Percentiles rank a stretch among this genome's conserved stretches.
These are phyloP conservation scores for Pteria penguin DNA, from an alignment of 2,888 invertebrate genomes.

Conservation along the genomic window DNA sequence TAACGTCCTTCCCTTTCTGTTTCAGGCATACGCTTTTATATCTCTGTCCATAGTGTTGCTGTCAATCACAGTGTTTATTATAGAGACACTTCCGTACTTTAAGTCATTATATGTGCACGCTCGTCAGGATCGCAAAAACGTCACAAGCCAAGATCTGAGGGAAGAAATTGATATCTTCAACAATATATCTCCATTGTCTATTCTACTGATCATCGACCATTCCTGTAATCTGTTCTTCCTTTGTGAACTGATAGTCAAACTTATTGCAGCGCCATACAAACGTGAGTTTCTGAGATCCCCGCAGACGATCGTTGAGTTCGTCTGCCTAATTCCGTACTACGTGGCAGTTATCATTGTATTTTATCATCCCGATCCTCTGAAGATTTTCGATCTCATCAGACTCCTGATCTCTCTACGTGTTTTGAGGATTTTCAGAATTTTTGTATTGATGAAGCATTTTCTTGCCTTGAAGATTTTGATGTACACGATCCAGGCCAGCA, in stretches of 20 bases:
- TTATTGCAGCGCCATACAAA: slow-evolving; percentile 58
- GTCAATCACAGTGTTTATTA: slow-evolving; percentile 61
- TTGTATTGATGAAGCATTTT: slow-evolving; percentile 65
- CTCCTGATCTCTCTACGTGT: slow-evolving; percentile 60
- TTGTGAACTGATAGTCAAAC: slow-evolving; percentile 58
- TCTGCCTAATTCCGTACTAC: slow-evolving; percentile 62
- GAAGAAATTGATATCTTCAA: slow-evolving; percentile 60
- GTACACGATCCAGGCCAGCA: slow-evolving; percentile 63
- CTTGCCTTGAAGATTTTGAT: slow-evolving; percentile 64
- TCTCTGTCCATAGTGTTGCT: slow-evolving; percentile 58
- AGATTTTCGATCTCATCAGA: slow-evolving; percentile 54
- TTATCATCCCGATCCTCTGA: slow-evolving; percentile 55
- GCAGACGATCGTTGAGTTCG: slow-evolving; percentile 56
- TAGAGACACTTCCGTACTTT: slow-evolving; percentile 64
- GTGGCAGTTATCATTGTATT: slow-evolving; percentile 59
- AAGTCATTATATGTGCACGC: slow-evolving; percentile 57
- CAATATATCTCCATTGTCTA: slow-evolving; percentile 54
- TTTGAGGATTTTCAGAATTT: slow-evolving; percentile 62
- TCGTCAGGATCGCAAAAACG: slow-evolving; percentile 43
- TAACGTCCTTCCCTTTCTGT: slow-evolving; percentile 35
- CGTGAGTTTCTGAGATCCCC: slow-evolving; percentile 56
- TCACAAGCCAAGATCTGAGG: slow-evolving; percentile 57
- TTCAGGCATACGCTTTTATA: slow-evolving; percentile 58
- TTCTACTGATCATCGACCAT: slow-evolving; percentile 61
- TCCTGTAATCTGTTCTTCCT: slow-evolving; percentile 62